phyloP scores from a whole-genome alignment of 2,888 invertebrate species.

The Tetramorium bicarinatum region DNA sequence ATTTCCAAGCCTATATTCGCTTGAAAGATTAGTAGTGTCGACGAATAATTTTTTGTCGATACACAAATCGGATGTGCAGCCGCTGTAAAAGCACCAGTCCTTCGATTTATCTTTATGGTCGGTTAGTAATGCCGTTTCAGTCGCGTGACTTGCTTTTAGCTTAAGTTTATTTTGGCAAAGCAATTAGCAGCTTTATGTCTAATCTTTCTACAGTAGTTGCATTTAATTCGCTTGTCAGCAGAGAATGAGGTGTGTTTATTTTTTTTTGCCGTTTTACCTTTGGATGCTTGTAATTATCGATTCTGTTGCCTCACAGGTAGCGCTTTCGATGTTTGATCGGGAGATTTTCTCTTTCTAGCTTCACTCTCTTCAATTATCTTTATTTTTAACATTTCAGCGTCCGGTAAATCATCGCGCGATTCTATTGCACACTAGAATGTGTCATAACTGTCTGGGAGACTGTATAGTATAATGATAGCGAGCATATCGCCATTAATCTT shows the following conservation, averaged over 20 bases:
- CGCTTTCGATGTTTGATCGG: not conserved
- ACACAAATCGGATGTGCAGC: constrained; percentile 59
- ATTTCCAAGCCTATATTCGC: constrained; percentile 32
- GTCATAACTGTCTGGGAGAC: not conserved
- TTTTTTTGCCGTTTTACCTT: too few species aligned
- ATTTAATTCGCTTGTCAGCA: not conserved
- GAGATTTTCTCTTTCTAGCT: not conserved
- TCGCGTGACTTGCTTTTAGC: not conserved
- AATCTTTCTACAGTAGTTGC: constrained; percentile 14
- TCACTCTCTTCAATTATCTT: constrained; percentile 9
- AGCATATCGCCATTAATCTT: constrained; percentile 16
- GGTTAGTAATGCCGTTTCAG: not conserved
- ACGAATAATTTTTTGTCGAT: constrained; percentile 48
- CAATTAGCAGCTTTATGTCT: constrained; percentile 9
- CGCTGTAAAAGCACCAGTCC: constrained; percentile 32
- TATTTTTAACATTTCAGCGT: not conserved
- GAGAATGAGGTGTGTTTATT: not conserved
- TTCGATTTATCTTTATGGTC: not conserved
- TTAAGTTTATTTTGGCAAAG: not conserved
- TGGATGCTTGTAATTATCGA: too few species aligned
- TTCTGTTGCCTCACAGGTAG: not conserved
- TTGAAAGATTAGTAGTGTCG: not conserved
- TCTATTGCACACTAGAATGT: not conserved
- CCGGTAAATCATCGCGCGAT: not conserved
- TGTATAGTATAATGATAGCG: not conserved